Conservation (phyloP, 1,140 invertebrate genomes). For the Drosophila pachea region DNA sequence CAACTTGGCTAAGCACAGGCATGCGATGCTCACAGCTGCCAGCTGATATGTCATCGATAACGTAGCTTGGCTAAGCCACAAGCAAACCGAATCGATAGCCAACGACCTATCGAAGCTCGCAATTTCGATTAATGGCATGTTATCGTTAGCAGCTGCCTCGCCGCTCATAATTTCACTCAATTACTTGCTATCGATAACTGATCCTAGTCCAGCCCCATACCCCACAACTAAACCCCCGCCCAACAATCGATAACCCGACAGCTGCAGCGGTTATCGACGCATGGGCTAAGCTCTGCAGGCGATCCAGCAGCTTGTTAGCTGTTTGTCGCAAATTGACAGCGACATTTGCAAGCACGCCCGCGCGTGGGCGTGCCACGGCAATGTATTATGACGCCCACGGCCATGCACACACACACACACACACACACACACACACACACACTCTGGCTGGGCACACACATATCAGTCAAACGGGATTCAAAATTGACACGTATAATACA, state of each 20-base stretch:
- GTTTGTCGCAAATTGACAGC: conserved; percentile 63
- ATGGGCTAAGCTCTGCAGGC: conserved; percentile 45
- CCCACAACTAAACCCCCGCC: not conserved
- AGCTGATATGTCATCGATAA: too few relatives aligned
- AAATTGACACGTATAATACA: conserved; percentile 71
- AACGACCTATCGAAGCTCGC: too few relatives aligned
- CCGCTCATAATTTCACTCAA: not conserved
- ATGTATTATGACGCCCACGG: conserved; percentile 18
- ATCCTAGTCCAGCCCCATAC: too few relatives aligned
- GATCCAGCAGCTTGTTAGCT: conserved; percentile 26
- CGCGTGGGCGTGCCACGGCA: conserved; percentile 1
- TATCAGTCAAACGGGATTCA: conserved; percentile 65
- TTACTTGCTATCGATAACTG: not conserved
- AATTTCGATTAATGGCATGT: too few relatives aligned
- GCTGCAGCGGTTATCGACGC: not conserved
- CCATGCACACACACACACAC: conserved; percentile 5
- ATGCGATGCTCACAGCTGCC: too few relatives aligned
- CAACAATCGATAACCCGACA: conserved; percentile 29
- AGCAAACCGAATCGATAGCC: too few relatives aligned
- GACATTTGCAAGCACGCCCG: conserved; percentile 19
- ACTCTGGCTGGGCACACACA: conserved; percentile 29
- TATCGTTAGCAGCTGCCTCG: not conserved
- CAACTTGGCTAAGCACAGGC: too few relatives aligned
- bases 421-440: conserved; percentile 1
- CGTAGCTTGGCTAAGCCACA: too few relatives aligned